phyloP scores from a whole-genome alignment of 2,797 vertebrate species.

The Gymnothorax javanicus region DNA sequence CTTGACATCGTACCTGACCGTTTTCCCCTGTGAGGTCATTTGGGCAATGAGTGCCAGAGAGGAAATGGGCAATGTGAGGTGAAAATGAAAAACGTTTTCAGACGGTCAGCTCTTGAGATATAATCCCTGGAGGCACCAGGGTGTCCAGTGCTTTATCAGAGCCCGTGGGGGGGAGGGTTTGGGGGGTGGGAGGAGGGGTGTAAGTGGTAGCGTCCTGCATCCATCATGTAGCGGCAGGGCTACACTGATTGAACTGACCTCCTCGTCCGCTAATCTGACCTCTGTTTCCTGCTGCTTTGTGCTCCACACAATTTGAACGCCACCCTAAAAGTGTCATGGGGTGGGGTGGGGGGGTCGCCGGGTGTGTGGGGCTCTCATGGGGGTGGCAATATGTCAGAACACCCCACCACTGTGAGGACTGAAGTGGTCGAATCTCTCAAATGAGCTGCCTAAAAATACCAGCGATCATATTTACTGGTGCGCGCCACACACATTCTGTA shows the following conservation, averaged over 20 bases:
- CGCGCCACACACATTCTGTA: no score
- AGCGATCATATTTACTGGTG: not conserved
- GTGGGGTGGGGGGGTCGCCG: conserved; percentile 55
- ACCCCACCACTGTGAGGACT: conserved; percentile 59
- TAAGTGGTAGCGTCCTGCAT: conserved; percentile 53
- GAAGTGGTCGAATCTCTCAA: conserved; percentile 64
- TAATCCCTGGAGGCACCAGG: not conserved
- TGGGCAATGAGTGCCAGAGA: not conserved
- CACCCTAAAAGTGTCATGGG: conserved; percentile 51
- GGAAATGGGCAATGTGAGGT: not conserved
- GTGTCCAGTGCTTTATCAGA: not conserved
- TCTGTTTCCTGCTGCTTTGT: conserved; percentile 77
- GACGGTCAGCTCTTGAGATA: not conserved
- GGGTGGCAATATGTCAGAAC: conserved; percentile 57
- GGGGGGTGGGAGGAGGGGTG: no score
- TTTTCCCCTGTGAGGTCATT: not conserved
- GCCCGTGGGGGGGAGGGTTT: not conserved
- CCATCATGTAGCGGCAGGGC: conserved; percentile 59
- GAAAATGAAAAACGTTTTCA: conserved; percentile 5
- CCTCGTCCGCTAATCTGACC: conserved; percentile 62
- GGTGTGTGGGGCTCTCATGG: conserved; percentile 40
- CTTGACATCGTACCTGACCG: not conserved
- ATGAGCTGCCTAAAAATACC: conserved; percentile 64
- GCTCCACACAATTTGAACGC: conserved; percentile 62
- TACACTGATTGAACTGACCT: conserved; percentile 69